A percentile compares a stretch with the other conserved stretches of the same genome.
Conservation (phyloP, 2,113 vertebrate species). For the Mobula birostris region DNA sequence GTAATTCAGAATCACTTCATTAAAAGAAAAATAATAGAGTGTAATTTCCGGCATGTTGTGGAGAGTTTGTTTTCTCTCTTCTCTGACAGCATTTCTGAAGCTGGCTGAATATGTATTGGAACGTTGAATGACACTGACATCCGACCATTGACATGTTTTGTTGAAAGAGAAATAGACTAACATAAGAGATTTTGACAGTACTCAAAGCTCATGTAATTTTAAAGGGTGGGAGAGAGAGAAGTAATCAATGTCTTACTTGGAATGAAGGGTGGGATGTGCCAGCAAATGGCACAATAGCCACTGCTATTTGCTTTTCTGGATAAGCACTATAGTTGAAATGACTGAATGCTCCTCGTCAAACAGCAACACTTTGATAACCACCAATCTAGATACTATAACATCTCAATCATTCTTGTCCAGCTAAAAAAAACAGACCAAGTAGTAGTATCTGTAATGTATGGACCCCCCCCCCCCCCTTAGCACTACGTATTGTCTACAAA, state of each 20-base stretch:
- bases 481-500: too few species aligned
- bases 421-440: not conserved
- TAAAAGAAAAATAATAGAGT: not conserved
- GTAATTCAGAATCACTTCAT: slow-evolving; percentile 1
- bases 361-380: not conserved
- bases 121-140: not conserved
- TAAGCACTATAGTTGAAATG: not conserved
- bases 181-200: not conserved
- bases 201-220: not conserved
- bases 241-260: not conserved
- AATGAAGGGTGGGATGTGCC: not conserved
- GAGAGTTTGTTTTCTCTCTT: not conserved
- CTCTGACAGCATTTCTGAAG: not conserved
- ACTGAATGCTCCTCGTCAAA: not conserved
- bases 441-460: too few species aligned
- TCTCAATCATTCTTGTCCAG: not conserved
- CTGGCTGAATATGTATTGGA: slow-evolving; percentile 7
- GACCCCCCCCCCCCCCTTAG: too few species aligned
- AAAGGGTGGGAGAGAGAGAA: not conserved
- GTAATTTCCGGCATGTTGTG: not conserved
- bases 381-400: not conserved
- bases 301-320: not conserved
- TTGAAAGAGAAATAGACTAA: slow-evolving; percentile 1
- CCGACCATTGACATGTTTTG: slow-evolving; percentile 5
- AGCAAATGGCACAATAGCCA: not conserved